A percentile compares a stretch with the other conserved stretches of the same genome.
These are phyloP conservation scores for Polypedilum pembai DNA, from an alignment of 1,140 invertebrate genomes.

Conservation along the genomic window DNA sequence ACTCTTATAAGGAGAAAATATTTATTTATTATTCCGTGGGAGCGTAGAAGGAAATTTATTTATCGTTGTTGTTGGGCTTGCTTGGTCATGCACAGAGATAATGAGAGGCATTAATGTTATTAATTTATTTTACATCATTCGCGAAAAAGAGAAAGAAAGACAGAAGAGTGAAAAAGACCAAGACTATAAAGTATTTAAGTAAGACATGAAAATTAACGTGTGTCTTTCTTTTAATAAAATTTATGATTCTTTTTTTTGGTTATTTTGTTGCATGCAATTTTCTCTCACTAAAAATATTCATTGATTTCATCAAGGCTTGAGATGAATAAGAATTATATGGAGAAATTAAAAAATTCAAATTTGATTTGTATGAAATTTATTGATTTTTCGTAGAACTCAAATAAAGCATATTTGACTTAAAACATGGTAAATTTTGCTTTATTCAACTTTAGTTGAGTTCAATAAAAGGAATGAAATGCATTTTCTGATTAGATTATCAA, in stretches of 20 bases:
- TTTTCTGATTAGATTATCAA: too few species aligned
- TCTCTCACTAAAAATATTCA: too few species aligned
- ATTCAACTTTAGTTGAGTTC: too few species aligned
- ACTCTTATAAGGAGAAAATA: background rate
- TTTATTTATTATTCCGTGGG: conserved; percentile 17
- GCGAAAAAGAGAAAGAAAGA: background rate
- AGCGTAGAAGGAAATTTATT: conserved; percentile 13
- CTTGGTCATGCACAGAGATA: background rate
- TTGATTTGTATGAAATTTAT: too few species aligned
- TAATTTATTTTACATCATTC: conserved; percentile 25
- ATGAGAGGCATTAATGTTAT: conserved; percentile 24
- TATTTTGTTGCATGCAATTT: background rate
- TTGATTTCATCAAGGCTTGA: too few species aligned
- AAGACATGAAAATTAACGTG: conserved; percentile 12
- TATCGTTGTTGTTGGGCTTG: background rate
- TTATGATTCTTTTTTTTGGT: background rate
- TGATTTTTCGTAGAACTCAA: too few species aligned
- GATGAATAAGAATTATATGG: too few species aligned
- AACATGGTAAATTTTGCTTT: too few species aligned
- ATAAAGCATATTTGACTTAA: too few species aligned
- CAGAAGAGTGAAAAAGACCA: background rate
- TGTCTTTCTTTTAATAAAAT: background rate
- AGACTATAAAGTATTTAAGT: background rate
- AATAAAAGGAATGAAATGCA: too few species aligned
- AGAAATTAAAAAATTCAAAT: too few species aligned